Evolutionary conservation across 1,140 invertebrate genomes (phyloP), one percentile per base, ranked within the genome.

Genomic region (Dryas iulia): DNA sequence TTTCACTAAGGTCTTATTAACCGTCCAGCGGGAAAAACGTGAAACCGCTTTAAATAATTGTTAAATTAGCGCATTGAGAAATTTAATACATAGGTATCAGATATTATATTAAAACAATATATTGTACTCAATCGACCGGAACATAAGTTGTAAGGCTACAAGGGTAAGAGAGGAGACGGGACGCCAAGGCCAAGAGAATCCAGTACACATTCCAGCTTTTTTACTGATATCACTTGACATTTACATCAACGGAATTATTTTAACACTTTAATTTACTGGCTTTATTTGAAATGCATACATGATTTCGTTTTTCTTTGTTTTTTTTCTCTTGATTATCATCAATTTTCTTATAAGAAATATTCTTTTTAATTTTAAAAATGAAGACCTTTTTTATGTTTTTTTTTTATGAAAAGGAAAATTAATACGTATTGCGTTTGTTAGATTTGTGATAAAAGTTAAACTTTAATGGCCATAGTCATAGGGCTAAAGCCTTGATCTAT

Each of bases 401-500:
- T 21, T 47, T 47, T 18, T 47, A 21, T 18, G n/a, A 18, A 47
- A 39, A 47, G 14, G 14, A 10, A 47, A 5, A 35, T 35, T 10
- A 7, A 21, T 47, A 7, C 39, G 7, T 1, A 2, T 47, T 21
- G 14, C 21, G 0, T 21, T 21, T 47, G 7, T 18, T 35, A 47
- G 14, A 59, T 28, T 35, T 25, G 59, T 24, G 18, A 25, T 39
- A 60, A 60, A 35, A 60, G 30, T 60, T 39, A 18, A 60, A 28
- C 18, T 60, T 47, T 47, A 47, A 47, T 18, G 14, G 39, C 39
- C 39, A 21, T 21, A 24, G 31, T 39, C 10, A 30, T 25, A 62
- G 59, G 59, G 39, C 24, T 28, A 28, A 53, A 62, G 12, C 59
- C 59, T 62, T 62, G 59, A 62, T 53, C 59, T 62, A 62, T 62